Conservation (phyloP, 2,113 vertebrate genomes). For the Cephalopholis sonnerati region DNA sequence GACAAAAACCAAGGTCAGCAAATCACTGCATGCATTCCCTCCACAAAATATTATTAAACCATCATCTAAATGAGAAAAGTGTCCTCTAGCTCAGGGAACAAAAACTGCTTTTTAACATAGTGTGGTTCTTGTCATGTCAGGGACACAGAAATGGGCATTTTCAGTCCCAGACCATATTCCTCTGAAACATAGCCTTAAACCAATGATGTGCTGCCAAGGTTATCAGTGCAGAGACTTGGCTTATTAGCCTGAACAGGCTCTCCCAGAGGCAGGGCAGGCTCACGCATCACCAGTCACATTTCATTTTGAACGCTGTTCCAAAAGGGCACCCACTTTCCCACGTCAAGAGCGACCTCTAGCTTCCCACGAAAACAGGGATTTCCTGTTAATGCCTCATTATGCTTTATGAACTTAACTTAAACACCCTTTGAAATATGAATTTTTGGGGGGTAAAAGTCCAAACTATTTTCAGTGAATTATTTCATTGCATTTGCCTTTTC, state of each 20-base stretch:
- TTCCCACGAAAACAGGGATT: slow-evolving; percentile 22
- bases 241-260: slow-evolving; percentile 62
- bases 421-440: slow-evolving; percentile 30
- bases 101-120: slow-evolving; percentile 23
- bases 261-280: slow-evolving; percentile 61
- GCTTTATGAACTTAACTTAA: slow-evolving; percentile 37
- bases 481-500: neutral
- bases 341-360: slow-evolving; percentile 47
- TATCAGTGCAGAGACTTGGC: slow-evolving; percentile 60
- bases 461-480: neutral
- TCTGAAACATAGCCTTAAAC: slow-evolving; percentile 59
- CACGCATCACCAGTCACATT: slow-evolving; percentile 71
- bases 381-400: slow-evolving; percentile 16
- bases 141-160: slow-evolving; percentile 48
- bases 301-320: slow-evolving; percentile 46
- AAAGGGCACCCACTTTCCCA: slow-evolving; percentile 46
- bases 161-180: slow-evolving; percentile 41
- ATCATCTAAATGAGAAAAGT: slow-evolving; percentile 48
- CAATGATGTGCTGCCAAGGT: slow-evolving; percentile 64
- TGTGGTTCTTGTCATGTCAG: slow-evolving; percentile 43
- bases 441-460: neutral
- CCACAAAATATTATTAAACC: slow-evolving; percentile 42
- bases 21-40: slow-evolving; percentile 30
- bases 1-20: slow-evolving; percentile 94
- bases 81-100: slow-evolving; percentile 32